phyloP scores from a whole-genome alignment of 2,797 vertebrate species.

The Helarctos malayanus region DNA sequence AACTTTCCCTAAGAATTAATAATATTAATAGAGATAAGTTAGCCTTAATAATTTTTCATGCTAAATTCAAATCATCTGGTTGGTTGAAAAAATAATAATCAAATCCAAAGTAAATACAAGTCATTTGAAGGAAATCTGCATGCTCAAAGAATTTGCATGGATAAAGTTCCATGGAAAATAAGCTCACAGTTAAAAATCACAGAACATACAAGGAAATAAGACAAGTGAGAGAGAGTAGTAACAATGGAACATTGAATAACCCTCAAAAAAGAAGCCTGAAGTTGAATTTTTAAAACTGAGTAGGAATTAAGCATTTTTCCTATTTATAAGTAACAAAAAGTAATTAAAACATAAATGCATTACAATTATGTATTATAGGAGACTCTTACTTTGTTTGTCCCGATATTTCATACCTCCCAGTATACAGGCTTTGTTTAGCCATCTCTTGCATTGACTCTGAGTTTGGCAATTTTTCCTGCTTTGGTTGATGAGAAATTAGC shows the following conservation, averaged over 20 bases:
- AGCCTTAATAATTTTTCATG: not conserved
- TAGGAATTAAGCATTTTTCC: not conserved
- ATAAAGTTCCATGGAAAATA: not conserved
- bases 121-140: not conserved
- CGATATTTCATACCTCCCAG: fast-evolving
- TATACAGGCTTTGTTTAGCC: not conserved
- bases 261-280: not conserved
- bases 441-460: not conserved
- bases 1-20: not conserved
- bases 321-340: not conserved
- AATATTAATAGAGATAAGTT: not conserved
- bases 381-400: fast-evolving
- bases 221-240: fast-evolving
- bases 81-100: not conserved
- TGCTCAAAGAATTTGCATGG: not conserved
- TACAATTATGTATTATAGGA: not conserved
- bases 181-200: not conserved
- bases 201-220: not conserved
- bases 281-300: not conserved
- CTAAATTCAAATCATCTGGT: not conserved
- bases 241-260: not conserved
- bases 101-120: not conserved
- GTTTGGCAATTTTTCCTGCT: not conserved
- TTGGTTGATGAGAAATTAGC: not conserved
- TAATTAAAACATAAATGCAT: not conserved